Base-by-base conservation (phyloP, 1,140 invertebrate species). In the Himalopsyche phryganea region DNA sequence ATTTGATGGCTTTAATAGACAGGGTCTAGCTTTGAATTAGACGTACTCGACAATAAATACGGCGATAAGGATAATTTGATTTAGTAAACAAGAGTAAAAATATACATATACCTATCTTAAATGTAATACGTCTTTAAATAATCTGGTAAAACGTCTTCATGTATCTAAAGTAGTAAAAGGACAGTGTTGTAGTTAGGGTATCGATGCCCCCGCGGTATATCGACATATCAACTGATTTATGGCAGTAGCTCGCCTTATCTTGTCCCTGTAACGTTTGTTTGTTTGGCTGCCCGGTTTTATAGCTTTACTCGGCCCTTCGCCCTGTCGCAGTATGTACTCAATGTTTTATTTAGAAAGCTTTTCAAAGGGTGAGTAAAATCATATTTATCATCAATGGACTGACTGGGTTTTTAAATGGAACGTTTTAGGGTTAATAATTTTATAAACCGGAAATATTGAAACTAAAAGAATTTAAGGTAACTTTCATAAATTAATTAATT, bases 181-280 rank as follows among this genome's bases (percentile, higher is more conserved):
- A 48, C 17, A 33, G 46, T 23, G 19, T 50, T 23, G 38, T 41
- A 46, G 18, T 20, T 42, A 15, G 28, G 41, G 14, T 9, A 50
- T 35, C 18, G 18, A 11, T 40, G 28, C 49, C 49, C 53, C 58
- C 23, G 35, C 18, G 42, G 46, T 48, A 44, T 49, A 54, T 63
- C 57, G 61, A 63, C 61, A 52, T 60, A 51, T 63, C 50, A 28
- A 55, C 58, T 63, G 61, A 63, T 63, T 63, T 63, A 63, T 56
- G 46, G 48, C 52, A 51, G 9, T 52, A 14, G 17, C 42, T 63
- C 52, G 47, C 61, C 61, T 63, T 63, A 63, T 63, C 61, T 63
- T 52, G 61, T 52, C 52, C 53, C 58, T 48, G 57, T 55, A 50
- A 56, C 61, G 61, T 60, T 63, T 63, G 61, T 63, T 63, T 63